Evolutionary conservation across 2,797 vertebrate genomes (phyloP), one percentile per base, ranked within the genome.

Genomic region (Enteromius mattozi): DNA sequence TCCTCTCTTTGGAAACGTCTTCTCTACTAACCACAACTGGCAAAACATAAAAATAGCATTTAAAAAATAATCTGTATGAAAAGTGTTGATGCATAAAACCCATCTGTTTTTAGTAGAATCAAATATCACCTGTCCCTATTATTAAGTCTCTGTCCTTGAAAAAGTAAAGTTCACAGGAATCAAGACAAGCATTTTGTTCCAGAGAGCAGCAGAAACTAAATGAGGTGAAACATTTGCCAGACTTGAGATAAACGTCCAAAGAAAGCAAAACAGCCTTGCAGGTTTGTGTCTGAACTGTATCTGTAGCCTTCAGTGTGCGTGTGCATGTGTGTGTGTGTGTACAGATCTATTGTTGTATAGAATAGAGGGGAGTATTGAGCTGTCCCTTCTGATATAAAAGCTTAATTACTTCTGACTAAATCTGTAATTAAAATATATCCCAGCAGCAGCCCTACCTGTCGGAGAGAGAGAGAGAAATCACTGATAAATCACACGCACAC

Each of bases 381-480:
- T 90, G 89, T 92, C 94, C 92, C 93, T 92, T 91, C 87, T 94
- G 95, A 96, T 92, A 96, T 95, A 94, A 95, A 96, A 94, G 91
- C 93, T 94, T 97, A 98, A 98, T 97, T 97, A 97, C 95, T 96
- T 97, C 94, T 96, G 95, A 97, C 95, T 97, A 96, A 96, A 96
- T 96, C 94, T 96, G 94, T 97, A 98, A 98, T 98, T 97, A 98
- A 97, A 97, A 97, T 96, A 95, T 95, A 97, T 96, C 95, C 95
- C 94, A 93, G 91, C 92, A 95, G 93, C 91, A 97, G 92, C 92
- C 92, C 93, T 96, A 97, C 96, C 96, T 97, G 94, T 88, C 81
- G 93, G 89, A 47, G 45, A 93, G 92, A 90, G 65, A 93, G 94
- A 95, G 88, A 88, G 94, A 77, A 83, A 83, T 94, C 93, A 95